Evolutionary conservation across 2,113 vertebrate genomes (phyloP), one percentile per base, ranked within the genome.

Genomic region (Tragulus kanchil): DNA sequence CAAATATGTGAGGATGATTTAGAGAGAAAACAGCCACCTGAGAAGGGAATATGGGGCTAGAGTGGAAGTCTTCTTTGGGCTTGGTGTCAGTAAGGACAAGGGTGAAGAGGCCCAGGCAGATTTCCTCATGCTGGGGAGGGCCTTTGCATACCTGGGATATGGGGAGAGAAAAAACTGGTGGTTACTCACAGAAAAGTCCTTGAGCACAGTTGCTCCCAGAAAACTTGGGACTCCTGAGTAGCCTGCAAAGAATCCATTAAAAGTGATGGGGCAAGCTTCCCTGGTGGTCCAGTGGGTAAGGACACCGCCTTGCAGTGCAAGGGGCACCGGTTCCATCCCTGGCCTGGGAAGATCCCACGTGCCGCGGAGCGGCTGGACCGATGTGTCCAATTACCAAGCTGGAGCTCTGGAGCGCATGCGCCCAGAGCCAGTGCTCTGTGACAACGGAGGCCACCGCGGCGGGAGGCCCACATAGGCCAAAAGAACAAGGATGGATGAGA

Each of bases 21-120:
- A 23, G 26, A 81, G 93, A 91, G 19, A 87, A 85, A 95, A 96
- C 84, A 91, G 65, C 21, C 31, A 94, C 50, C 50, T 93, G 82
- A 85, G 28, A 45, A 25, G 62, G 15, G 21, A 13, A 0, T 54
- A 50, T 10, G 25, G 36, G 56, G 48, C 31, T n/a, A 84, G 10
- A 75, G 48, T 25, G 21, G 25, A 14, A 6, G 10, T 58, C 98
- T 98, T 98, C 99, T 99, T 99, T 99, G 99, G 0, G 99, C 99
- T 98, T 99, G 99, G 1, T 0, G 99, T 99, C 99, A 0, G 98
- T 99, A 19, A 99, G 99, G 64, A 99, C 99, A 62, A 99, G 96
- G 0, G 99, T 99, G 97, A 99, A 99, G 11, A 99, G 99, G 1
- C 99, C 99, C 90, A 99, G 98, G 98, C 99, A 99, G 36, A 99